Evolutionary conservation across 2,113 vertebrate genomes (phyloP).

Genomic region (Brienomyrus longianalis): DNA sequence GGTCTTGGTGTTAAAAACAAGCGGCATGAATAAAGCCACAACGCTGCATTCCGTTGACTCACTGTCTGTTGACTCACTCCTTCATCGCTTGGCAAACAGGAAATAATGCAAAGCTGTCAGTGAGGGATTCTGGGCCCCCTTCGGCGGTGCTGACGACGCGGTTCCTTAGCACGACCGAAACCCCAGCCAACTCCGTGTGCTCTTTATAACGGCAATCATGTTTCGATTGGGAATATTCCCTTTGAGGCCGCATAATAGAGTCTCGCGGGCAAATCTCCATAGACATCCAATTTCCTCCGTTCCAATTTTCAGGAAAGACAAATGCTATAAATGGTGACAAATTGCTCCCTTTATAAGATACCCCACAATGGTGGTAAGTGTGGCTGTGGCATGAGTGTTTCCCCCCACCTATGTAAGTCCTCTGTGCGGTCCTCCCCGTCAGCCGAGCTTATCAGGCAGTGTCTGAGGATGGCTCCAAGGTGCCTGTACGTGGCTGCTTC

Average conservation of each 20-base stretch:
- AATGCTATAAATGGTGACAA: neutral
- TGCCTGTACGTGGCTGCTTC: slow-evolving; percentile 60
- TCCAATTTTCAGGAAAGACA: slow-evolving; percentile 2
- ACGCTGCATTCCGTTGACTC: neutral
- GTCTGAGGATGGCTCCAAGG: slow-evolving; percentile 62
- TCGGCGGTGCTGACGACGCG: neutral
- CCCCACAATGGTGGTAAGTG: neutral
- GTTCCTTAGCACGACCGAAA: neutral
- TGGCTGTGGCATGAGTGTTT: neutral
- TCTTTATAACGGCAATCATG: neutral
- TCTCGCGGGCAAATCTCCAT: neutral
- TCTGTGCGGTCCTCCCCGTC: slow-evolving; percentile 64
- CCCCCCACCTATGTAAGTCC: slow-evolving; percentile 64
- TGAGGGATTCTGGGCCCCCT: neutral
- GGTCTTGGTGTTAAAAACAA: neutral
- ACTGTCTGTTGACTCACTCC: neutral
- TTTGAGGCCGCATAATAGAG: neutral
- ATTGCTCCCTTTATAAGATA: neutral
- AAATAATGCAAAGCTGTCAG: neutral
- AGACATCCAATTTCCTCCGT: neutral
- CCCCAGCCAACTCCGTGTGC: neutral
- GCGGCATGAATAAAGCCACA: neutral
- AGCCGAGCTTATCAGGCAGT: slow-evolving; percentile 60
- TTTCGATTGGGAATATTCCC: neutral
- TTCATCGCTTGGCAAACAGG: neutral